phyloP scores from a whole-genome alignment of 2,888 invertebrate genomes.

The Leptinotarsa juncta region DNA sequence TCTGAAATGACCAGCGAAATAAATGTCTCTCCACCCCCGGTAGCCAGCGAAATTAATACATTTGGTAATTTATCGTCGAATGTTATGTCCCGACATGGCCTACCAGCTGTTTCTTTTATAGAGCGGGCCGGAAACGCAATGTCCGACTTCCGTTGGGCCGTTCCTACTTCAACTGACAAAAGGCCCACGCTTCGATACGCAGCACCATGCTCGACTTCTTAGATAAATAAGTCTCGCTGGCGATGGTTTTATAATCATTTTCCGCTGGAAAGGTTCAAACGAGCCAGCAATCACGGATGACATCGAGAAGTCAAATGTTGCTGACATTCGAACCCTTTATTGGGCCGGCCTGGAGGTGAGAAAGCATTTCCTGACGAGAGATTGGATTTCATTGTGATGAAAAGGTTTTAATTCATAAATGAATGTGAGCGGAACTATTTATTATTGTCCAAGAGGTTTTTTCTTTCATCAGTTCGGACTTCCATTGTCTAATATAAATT shows the following conservation, averaged over 20 bases:
- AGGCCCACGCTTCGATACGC: conserved; percentile 18
- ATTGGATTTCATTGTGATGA: neutral
- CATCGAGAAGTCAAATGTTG: neutral
- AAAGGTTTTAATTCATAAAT: too few species aligned
- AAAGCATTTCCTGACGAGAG: neutral
- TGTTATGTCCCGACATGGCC: conserved; percentile 9
- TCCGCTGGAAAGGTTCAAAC: conserved; percentile 16
- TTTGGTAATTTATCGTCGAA: conserved; percentile 18
- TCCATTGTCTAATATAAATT: too few species aligned
- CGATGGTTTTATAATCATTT: conserved; percentile 25
- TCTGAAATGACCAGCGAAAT: neutral
- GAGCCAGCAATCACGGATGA: neutral
- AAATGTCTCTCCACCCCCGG: conserved; percentile 12
- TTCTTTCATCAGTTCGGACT: too few species aligned
- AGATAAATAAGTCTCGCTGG: conserved; percentile 13
- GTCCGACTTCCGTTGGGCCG: conserved; percentile 23
- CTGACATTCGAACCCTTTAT: neutral
- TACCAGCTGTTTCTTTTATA: conserved; percentile 19
- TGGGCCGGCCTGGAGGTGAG: neutral
- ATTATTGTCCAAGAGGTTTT: too few species aligned
- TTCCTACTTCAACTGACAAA: conserved; percentile 26
- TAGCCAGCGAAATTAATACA: conserved; percentile 26
- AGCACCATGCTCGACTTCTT: conserved; percentile 19
- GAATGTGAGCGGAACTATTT: too few species aligned
- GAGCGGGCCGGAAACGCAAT: conserved; percentile 19